phyloP scores from a whole-genome alignment of 1,140 invertebrate genomes.

The Zelostemma sp. region DNA sequence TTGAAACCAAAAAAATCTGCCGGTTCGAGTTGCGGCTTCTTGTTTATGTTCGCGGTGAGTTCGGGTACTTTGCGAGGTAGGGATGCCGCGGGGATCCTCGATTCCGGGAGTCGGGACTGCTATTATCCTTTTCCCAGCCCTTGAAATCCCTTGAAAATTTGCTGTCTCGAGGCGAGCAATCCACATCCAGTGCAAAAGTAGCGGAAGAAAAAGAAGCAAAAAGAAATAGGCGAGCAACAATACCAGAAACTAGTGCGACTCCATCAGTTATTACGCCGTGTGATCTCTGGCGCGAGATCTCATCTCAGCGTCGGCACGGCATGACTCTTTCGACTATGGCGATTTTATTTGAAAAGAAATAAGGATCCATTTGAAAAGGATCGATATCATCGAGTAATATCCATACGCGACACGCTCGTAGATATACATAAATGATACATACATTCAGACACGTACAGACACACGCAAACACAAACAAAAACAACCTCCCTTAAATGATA shows the following conservation, averaged over 20 bases:
- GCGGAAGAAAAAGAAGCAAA: constrained; percentile 35
- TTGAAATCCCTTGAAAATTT: no score
- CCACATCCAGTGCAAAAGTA: constrained; percentile 23
- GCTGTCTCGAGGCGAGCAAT: constrained; percentile 16
- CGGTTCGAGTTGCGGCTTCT: no score
- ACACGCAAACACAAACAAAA: constrained; percentile 34
- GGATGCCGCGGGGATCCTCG: neutral
- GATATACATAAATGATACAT: constrained; percentile 7
- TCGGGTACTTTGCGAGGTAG: neutral
- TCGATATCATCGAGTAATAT: constrained; percentile 18
- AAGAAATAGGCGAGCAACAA: constrained; percentile 21
- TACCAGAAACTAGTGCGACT: constrained; percentile 38
- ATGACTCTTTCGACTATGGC: constrained; percentile 54
- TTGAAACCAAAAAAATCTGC: neutral
- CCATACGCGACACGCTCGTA: constrained; percentile 29
- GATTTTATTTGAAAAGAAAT: constrained; percentile 37
- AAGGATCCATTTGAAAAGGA: constrained; percentile 25
- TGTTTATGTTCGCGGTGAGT: no score
- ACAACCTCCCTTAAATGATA: constrained; percentile 25
- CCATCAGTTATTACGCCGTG: constrained; percentile 24
- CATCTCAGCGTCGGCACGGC: constrained; percentile 22
- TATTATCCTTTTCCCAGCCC: constrained; percentile 4
- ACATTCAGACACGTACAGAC: constrained; percentile 13
- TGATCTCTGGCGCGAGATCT: constrained; percentile 19
- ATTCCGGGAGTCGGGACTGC: constrained; percentile 12